Conservation (phyloP, 2,113 vertebrate genomes). For the Trochalopteron elliotii region DNA sequence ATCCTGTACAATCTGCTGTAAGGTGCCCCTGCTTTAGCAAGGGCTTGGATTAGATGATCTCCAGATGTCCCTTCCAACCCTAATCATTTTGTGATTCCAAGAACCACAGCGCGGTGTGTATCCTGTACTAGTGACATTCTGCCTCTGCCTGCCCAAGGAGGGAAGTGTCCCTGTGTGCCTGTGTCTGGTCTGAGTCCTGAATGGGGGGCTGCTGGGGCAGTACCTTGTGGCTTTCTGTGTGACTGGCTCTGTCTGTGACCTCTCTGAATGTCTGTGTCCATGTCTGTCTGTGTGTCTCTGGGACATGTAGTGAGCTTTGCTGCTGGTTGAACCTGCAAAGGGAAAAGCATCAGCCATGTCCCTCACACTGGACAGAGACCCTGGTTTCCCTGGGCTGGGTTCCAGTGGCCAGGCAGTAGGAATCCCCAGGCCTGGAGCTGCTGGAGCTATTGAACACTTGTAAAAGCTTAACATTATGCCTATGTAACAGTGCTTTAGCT, state of each 20-base stretch:
- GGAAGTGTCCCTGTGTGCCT: fast-evolving
- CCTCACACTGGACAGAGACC: background rate
- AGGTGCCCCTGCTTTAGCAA: background rate
- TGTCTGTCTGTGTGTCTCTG: background rate
- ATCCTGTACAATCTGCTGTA: background rate
- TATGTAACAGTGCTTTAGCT: background rate
- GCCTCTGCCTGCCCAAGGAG: background rate
- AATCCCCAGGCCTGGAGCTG: background rate
- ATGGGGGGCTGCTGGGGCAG: background rate
- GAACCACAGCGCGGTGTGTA: background rate
- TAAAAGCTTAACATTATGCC: background rate
- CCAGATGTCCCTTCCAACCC: background rate
- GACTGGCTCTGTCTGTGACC: fast-evolving
- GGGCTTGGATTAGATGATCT: background rate
- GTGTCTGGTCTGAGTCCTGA: background rate
- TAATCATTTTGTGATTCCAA: background rate
- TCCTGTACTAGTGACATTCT: background rate
- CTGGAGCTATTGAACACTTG: background rate
- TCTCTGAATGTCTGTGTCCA: background rate
- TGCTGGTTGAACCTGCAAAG: background rate
- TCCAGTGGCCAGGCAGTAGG: background rate
- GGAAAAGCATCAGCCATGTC: fast-evolving
- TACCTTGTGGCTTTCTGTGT: fast-evolving
- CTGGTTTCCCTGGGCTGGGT: fast-evolving
- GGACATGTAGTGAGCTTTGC: background rate